A percentile compares a stretch with the other conserved stretches of the same genome.
Conservation (phyloP, 2,113 vertebrate species). For the Callorhinus ursinus region DNA sequence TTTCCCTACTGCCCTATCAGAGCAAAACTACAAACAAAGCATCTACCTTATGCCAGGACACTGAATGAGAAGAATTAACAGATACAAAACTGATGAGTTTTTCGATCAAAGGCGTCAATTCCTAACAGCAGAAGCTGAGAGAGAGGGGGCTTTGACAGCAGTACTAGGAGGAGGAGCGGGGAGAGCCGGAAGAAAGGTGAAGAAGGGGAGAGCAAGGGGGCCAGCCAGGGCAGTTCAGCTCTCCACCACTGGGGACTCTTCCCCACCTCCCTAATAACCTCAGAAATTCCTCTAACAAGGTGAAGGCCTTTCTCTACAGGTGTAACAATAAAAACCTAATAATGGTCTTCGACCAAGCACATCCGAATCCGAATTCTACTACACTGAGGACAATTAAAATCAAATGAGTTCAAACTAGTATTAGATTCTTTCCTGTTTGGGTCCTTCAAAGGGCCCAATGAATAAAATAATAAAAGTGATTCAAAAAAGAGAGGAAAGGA, state of each 20-base stretch:
- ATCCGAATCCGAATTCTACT: slow-evolving; percentile 48
- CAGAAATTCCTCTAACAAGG: background rate
- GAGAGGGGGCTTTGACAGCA: background rate
- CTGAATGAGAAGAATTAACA: background rate
- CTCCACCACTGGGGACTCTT: background rate
- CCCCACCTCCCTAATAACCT: background rate
- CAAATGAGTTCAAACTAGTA: background rate
- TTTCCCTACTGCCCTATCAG: background rate
- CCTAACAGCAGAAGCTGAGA: background rate
- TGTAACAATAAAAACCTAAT: background rate
- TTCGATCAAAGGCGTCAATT: background rate
- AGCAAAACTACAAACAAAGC: background rate
- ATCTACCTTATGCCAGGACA: background rate
- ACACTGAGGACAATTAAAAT: background rate
- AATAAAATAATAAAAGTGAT: background rate
- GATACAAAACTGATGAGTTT: background rate
- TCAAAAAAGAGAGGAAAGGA: background rate
- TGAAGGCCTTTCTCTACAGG: background rate
- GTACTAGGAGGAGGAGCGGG: background rate
- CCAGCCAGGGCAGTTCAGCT: background rate
- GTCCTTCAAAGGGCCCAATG: background rate
- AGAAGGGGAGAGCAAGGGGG: background rate
- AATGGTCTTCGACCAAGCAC: background rate
- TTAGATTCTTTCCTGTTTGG: background rate
- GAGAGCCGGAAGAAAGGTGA: background rate